Conservation (phyloP, 2,797 vertebrate genomes). For the Amniataba percoides region DNA sequence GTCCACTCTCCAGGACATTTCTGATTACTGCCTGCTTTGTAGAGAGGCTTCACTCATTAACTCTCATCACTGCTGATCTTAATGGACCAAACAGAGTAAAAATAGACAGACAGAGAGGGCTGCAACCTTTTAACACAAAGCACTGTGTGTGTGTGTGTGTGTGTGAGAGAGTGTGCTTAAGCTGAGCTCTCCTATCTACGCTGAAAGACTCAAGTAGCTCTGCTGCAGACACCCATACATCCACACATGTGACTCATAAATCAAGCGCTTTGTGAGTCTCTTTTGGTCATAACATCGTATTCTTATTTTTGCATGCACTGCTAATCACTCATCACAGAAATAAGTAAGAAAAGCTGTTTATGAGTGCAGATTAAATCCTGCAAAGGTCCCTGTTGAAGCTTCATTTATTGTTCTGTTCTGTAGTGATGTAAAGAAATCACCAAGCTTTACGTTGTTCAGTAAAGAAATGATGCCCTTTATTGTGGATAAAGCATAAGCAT, state of each 20-base stretch:
- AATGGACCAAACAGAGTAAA: slow-evolving; percentile 83
- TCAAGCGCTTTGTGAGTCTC: neutral
- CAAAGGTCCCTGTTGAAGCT: neutral
- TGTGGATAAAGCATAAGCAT: neutral
- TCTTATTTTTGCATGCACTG: neutral
- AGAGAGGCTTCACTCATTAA: slow-evolving; percentile 82
- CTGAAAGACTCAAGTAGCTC: slow-evolving; percentile 31
- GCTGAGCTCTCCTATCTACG: neutral
- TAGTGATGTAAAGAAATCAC: neutral
- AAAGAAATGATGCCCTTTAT: neutral
- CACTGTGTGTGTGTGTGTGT: slow-evolving; percentile 19
- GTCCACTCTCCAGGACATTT: slow-evolving; percentile 58
- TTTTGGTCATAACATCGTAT: neutral
- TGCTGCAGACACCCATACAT: slow-evolving; percentile 1
- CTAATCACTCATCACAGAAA: neutral
- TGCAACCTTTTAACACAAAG: slow-evolving; percentile 69
- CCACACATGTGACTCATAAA: slow-evolving; percentile 4
- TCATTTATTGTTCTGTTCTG: neutral
- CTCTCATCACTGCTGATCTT: slow-evolving; percentile 84
- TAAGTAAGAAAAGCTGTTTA: neutral
- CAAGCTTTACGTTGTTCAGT: neutral
- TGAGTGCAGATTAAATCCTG: neutral
- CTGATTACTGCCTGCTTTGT: slow-evolving; percentile 79
- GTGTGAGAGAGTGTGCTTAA: slow-evolving; percentile 16
- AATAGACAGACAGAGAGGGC: slow-evolving; percentile 67